A percentile compares a stretch with the other conserved stretches of the same genome.
Conservation (phyloP, 2,797 vertebrate genomes). For the Anniella stebbinsi region DNA sequence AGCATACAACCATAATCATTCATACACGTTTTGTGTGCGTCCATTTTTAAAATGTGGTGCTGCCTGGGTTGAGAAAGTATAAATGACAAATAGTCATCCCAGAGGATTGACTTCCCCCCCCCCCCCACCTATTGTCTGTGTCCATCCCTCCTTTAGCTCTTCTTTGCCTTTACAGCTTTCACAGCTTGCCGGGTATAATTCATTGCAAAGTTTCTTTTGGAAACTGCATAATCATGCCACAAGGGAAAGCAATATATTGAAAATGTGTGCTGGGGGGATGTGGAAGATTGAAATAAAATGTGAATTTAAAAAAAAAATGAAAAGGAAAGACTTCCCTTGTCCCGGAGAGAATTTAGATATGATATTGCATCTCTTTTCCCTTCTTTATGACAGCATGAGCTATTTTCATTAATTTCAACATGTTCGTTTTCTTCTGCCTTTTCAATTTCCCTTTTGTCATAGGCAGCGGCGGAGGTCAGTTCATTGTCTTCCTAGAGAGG, state of each 20-base stretch:
- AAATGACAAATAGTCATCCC: background rate
- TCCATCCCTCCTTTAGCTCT: background rate
- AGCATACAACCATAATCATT: too few relatives aligned
- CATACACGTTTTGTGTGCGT: too few relatives aligned
- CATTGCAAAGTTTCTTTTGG: background rate
- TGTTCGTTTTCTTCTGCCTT: constrained; percentile 23
- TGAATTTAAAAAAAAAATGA: background rate
- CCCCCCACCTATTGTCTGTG: too few relatives aligned
- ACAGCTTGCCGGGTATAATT: background rate
- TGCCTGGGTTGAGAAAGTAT: background rate
- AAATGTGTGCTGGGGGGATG: background rate
- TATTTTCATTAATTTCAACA: constrained; percentile 35
- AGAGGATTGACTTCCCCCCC: too few relatives aligned
- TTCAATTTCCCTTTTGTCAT: constrained; percentile 4
- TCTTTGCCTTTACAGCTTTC: background rate
- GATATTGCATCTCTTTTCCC: background rate
- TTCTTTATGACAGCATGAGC: constrained; percentile 5
- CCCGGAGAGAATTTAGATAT: background rate
- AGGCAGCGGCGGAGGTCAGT: background rate
- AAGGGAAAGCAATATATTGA: background rate
- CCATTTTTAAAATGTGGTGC: background rate
- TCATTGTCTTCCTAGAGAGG: constrained; percentile 12
- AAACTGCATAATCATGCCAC: background rate
- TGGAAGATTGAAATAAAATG: background rate
- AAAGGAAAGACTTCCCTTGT: background rate